phyloP scores from a whole-genome alignment of 2,888 invertebrate genomes.

The Tenthredo scrophulariae region DNA sequence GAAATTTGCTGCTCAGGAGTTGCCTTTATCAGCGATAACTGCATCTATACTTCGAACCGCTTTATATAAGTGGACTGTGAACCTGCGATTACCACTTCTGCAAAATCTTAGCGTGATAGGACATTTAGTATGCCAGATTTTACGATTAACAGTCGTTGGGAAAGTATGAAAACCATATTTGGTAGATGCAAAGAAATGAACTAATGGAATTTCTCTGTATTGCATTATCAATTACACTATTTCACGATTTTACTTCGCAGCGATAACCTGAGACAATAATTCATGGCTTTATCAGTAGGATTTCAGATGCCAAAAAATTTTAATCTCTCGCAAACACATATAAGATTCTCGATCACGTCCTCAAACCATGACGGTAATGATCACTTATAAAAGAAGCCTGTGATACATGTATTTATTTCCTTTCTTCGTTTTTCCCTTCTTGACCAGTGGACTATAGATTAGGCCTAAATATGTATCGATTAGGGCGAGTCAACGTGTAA shows the following conservation, averaged over 20 bases:
- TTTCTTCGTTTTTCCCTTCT: not conserved
- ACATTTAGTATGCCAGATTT: not conserved
- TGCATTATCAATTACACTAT: not conserved
- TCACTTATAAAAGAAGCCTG: not conserved
- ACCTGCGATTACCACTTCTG: not conserved
- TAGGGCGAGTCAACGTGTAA: not conserved
- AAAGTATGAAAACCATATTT: not conserved
- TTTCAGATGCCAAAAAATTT: not conserved
- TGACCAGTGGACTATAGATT: not conserved
- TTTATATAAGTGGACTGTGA: not conserved
- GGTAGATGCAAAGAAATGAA: not conserved
- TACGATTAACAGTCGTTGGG: not conserved
- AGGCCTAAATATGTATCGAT: slow-evolving; percentile 6
- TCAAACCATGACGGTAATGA: not conserved
- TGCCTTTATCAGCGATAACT: not conserved
- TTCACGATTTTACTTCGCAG: not conserved
- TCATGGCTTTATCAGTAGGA: not conserved
- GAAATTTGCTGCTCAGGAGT: not conserved
- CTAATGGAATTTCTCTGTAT: not conserved
- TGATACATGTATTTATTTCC: not conserved
- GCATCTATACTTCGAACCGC: not conserved
- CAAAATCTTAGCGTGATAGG: not conserved
- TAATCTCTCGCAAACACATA: not conserved
- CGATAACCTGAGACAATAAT: not conserved
- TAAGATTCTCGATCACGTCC: slow-evolving; percentile 1